Evolutionary conservation across 1,140 invertebrate genomes (phyloP), one percentile per base, ranked within the genome.

Genomic region (Branchinecta lynchi): DNA sequence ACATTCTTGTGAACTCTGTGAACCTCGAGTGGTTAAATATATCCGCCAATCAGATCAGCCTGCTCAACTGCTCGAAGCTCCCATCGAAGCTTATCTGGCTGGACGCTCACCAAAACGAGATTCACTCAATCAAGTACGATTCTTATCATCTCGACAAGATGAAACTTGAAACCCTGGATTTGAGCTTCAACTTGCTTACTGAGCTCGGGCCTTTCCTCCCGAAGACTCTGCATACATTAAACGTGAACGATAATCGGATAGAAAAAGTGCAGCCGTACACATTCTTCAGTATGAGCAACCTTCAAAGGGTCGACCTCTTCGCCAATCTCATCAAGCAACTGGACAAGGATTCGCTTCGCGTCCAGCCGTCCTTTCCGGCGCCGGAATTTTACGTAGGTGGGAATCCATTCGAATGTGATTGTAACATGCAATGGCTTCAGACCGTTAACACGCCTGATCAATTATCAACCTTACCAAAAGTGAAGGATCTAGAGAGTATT

Each of bases 401-500:
- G 65, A 93, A 93, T 82, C 89, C 89, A 7, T 91, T 90, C 76
- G 85, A 88, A 70, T 92, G 90, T 75, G 89, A 93, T 72, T 77
- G 76, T 70, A 73, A 74, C 65, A 77, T 76, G 76, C 89, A 92
- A 75, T 92, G 89, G 90, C 78, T 93, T 74, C 89, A 91, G 76
- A 80, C 88, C 73, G 89, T 91, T 72, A 90, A 92, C 74, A 75
- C 77, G 43, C 71, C 79, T 7, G 78, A 80, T 60, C 80, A 87
- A 76, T 80, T 87, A 15, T 80, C 90, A 12, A 89, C 93, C 76
- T 89, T 93, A 79, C 92, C 92, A 6, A 81, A 86, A 70, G 88
- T 96, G 43, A 90, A 92, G 86, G 93, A 96, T 76, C 82, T 95
- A 71, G 89, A 93, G 74, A 89, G 87, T 69, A 89, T 96, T 72